Base-by-base conservation (phyloP, 1,140 invertebrate species). In the Aricia agestis region DNA sequence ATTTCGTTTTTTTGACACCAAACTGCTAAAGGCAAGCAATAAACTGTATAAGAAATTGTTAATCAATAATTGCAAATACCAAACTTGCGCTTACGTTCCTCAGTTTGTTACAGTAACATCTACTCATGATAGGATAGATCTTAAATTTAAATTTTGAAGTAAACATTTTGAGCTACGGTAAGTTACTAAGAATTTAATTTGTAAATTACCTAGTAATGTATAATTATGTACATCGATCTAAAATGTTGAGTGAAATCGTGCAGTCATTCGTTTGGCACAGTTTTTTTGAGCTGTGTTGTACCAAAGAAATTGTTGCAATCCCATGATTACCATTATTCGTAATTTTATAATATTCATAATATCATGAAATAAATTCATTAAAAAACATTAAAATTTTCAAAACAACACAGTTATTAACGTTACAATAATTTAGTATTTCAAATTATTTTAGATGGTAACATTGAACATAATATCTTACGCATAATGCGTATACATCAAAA, bases 151-250 rank as follows among this genome's bases (percentile, higher is more conserved):
- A 80, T 83, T 74, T 82, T 77, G 83, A 87, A 86, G 82, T 85
- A 82, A 87, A 85, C 81, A 86, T 86, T 63, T 84, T 86, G 84
- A 88, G 81, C 86, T 88, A 88, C 85, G 74, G 74, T 84, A 86
- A 52, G 73, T 78, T 67, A 79, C 82, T 86, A 89, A 78, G 78
- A 82, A 81, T 87, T 83, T 79, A 78, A 74, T 71, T 78, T 78
- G 74, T 83, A 78, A 80, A 78, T 86, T 84, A 82, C 70, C 73
- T 78, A 82, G 74, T 86, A 84, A 84, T 84, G 78, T 86, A 87
- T 87, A 85, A 72, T 83, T 88, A 89, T 89, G 87, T 89, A 89
- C 87, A 89, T 83, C 77, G 81, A 76, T 87, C 85, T 86, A 87
- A 87, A 89, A 78, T 79, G 67, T 73, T 58, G 63, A 71, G 66